phyloP scores from a whole-genome alignment of 2,888 invertebrate genomes.

The Coecobrya sp. region DNA sequence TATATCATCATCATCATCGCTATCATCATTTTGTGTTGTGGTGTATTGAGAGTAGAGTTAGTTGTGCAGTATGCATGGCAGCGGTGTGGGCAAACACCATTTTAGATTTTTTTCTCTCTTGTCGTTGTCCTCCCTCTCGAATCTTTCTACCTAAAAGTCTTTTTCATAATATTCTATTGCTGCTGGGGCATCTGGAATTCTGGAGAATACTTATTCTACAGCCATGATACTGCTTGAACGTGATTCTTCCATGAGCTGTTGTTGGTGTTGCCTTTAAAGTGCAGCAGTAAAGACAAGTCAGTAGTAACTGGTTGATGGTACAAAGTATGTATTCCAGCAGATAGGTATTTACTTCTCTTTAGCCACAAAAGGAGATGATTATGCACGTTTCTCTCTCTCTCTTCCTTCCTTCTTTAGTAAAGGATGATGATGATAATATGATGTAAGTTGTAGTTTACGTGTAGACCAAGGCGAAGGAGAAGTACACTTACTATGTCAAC shows the following conservation, averaged over 20 bases:
- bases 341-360: conserved; percentile 18
- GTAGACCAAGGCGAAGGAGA: not conserved
- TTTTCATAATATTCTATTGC: not conserved
- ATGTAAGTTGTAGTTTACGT: not conserved
- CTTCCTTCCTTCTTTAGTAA: conserved; percentile 49
- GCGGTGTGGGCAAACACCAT: not conserved
- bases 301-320: too few relatives aligned
- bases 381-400: conserved; percentile 41
- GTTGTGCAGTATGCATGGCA: not conserved
- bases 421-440: not conserved
- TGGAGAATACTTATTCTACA: conserved; percentile 1
- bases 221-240: not conserved
- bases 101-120: not conserved
- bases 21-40: not conserved
- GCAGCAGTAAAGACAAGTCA: not conserved
- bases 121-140: not conserved
- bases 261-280: not conserved
- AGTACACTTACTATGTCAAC: conserved; percentile 7
- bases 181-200: conserved; percentile 13
- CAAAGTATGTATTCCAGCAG: conserved; percentile 24
- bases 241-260: not conserved
- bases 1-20: conserved; percentile 24
- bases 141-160: not conserved
- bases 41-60: not conserved
- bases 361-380: conserved; percentile 55